A percentile compares a stretch with the other conserved stretches of the same genome.
These are phyloP conservation scores for Cataglyphis cursor DNA, from an alignment of 2,888 invertebrate genomes.

Conservation along the genomic window DNA sequence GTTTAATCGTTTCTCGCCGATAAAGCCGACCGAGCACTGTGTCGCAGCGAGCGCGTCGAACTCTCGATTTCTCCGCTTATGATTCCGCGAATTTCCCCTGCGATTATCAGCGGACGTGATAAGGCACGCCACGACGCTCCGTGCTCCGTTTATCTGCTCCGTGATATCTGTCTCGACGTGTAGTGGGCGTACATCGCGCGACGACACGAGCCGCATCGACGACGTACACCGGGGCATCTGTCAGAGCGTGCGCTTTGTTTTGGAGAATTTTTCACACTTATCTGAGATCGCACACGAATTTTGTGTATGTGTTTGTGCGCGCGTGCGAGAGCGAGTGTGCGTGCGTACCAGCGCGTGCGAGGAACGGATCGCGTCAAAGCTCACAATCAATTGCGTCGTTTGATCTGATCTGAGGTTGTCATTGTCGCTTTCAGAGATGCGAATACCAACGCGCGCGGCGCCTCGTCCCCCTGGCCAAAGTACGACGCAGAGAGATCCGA, in stretches of 20 bases:
- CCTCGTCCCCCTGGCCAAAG: conserved; percentile 88
- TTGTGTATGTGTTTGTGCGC: not conserved
- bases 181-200: conserved; percentile 33
- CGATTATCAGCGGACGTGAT: conserved; percentile 16
- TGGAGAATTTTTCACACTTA: conserved; percentile 11
- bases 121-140: not conserved
- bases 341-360: conserved; percentile 63
- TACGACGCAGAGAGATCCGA: conserved; percentile 69
- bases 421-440: conserved; percentile 88
- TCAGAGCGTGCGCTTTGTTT: conserved; percentile 25
- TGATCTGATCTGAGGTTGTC: conserved; percentile 44
- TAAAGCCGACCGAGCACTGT: not conserved
- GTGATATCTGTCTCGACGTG: not conserved
- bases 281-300: not conserved
- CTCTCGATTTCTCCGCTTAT: not conserved
- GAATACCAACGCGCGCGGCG: conserved; percentile 89
- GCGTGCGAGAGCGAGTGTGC: not conserved
- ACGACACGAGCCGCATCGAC: not conserved
- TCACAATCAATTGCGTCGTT: conserved; percentile 32
- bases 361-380: conserved; percentile 47
- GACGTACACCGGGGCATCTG: not conserved
- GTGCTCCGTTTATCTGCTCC: conserved; percentile 10
- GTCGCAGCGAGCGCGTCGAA: conserved; percentile 17
- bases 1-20: not conserved
- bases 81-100: not conserved